Evolutionary conservation across 2,888 invertebrate species (phyloP), one percentile per base, ranked within the genome.

Genomic region (Ophioninae sp.): DNA sequence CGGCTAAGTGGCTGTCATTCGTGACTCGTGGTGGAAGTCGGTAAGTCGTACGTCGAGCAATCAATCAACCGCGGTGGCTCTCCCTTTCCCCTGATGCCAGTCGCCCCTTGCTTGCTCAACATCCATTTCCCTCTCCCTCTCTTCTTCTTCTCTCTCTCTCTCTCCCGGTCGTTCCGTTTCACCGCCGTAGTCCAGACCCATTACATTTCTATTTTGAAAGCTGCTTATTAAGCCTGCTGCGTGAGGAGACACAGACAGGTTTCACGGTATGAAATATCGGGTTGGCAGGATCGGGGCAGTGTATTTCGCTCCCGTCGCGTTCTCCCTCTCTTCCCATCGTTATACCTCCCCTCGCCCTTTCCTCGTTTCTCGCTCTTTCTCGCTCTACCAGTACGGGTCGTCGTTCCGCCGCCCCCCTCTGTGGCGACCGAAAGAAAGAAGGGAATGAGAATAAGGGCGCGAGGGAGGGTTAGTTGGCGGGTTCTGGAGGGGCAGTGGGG

Each of bases 191-290:
- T 86, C 87, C 86, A 71, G 86, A 87, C 89, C 92, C 92, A 92
- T 93, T 92, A 92, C 92, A 91, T 92, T 93, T 93, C 93, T 93
- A 93, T 93, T 92, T 93, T 93, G 93, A 93, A 93, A 92, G 93
- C 92, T 91, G 92, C 92, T 92, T 92, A 92, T 92, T 93, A 92
- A 92, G 92, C 90, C 90, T 90, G 89, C 89, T 85, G 82, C 68
- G 86, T 85, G 86, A 88, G 88, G 89, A 92, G 92, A 92, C 91
- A 92, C 91, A 90, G 92, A 91, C 92, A 92, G 92, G 91, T 92
- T 92, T 92, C 91, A 92, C 92, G 92, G 91, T 91, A 92, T 91
- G 92, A 92, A 92, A 91, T 92, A 92, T 92, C 92, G 91, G 90
- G 91, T 91, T 92, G 92, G 91, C 88, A 90, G 87, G 88, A 84